These are phyloP conservation scores for Enteromius anoplus DNA, from an alignment of 2,797 vertebrate genomes.

Conservation along the genomic window DNA sequence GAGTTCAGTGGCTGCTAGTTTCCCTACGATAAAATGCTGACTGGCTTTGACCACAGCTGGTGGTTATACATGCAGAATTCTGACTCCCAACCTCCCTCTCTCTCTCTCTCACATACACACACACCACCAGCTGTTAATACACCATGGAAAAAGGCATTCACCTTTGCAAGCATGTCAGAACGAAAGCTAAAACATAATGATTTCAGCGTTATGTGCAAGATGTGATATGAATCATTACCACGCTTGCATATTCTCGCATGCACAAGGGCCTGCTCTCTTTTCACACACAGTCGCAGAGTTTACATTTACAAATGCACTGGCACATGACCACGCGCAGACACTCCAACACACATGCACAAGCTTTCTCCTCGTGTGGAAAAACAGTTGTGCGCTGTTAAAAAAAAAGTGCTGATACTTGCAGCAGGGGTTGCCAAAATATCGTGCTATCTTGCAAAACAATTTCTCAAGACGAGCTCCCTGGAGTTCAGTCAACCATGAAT, in stretches of 20 bases:
- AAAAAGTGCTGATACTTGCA: slow-evolving; percentile 73
- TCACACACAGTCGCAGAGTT: slow-evolving; percentile 10
- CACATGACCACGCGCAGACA: slow-evolving; percentile 16
- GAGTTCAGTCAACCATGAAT: slow-evolving; percentile 48
- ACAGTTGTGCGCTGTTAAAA: slow-evolving; percentile 34
- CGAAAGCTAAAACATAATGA: slow-evolving; percentile 38
- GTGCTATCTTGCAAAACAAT: slow-evolving; percentile 75
- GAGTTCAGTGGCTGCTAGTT: slow-evolving; percentile 58
- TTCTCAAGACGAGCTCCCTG: slow-evolving; percentile 69
- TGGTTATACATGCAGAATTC: slow-evolving; percentile 11
- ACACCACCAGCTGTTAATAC: slow-evolving; percentile 58
- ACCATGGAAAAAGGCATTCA: slow-evolving; percentile 69
- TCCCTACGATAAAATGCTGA: slow-evolving; percentile 54
- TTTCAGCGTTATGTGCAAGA: slow-evolving; percentile 34
- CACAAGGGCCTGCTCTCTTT: slow-evolving; percentile 33
- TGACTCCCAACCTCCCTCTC: slow-evolving; percentile 14
- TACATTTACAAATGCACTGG: slow-evolving; percentile 29
- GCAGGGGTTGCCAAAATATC: slow-evolving; percentile 67
- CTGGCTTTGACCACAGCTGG: slow-evolving; percentile 42
- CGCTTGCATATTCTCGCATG: slow-evolving; percentile 58
- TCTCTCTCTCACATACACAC: not conserved
- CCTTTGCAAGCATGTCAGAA: slow-evolving; percentile 58
- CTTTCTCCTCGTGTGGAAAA: slow-evolving; percentile 50
- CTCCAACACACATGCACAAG: slow-evolving; percentile 4
- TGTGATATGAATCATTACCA: slow-evolving; percentile 62